phyloP scores from a whole-genome alignment of 2,888 invertebrate genomes.

The Octodonta nipae region DNA sequence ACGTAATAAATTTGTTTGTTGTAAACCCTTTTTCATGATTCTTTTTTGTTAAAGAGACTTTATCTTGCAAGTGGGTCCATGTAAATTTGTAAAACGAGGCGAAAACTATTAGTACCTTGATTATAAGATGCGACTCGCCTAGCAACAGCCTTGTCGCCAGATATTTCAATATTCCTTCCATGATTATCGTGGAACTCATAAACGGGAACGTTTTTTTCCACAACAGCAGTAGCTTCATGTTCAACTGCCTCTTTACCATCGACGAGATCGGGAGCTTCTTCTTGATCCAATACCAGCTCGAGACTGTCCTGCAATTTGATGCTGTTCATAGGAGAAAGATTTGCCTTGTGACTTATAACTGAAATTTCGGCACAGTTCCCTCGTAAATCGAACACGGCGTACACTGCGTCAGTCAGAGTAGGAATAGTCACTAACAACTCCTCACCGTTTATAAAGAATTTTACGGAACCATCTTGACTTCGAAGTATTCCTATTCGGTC shows the following conservation, averaged over 20 bases:
- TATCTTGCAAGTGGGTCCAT: not conserved
- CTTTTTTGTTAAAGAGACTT: too few relatives aligned
- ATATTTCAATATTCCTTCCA: constrained; percentile 65
- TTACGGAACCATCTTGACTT: constrained; percentile 53
- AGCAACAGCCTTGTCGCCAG: constrained; percentile 52
- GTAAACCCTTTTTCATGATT: too few relatives aligned
- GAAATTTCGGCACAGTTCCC: constrained; percentile 67
- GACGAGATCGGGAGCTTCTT: constrained; percentile 14
- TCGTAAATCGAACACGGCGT: constrained; percentile 69
- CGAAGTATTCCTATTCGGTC: constrained; percentile 66
- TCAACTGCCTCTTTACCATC: constrained; percentile 8
- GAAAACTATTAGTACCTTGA: too few relatives aligned
- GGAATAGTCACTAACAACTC: constrained; percentile 41
- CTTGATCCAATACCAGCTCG: constrained; percentile 43
- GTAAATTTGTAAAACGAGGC: constrained; percentile 29
- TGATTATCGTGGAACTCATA: constrained; percentile 71
- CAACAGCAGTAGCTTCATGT: not conserved
- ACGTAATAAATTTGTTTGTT: too few relatives aligned
- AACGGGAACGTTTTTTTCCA: constrained; percentile 3
- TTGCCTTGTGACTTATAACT: constrained; percentile 51
- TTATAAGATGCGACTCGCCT: constrained; percentile 70
- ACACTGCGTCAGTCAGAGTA: constrained; percentile 45
- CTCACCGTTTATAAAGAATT: constrained; percentile 70
- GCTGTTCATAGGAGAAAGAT: constrained; percentile 34
- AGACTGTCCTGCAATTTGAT: constrained; percentile 43